phyloP scores from a whole-genome alignment of 2,113 vertebrate species.

The Eonycteris spelaea region DNA sequence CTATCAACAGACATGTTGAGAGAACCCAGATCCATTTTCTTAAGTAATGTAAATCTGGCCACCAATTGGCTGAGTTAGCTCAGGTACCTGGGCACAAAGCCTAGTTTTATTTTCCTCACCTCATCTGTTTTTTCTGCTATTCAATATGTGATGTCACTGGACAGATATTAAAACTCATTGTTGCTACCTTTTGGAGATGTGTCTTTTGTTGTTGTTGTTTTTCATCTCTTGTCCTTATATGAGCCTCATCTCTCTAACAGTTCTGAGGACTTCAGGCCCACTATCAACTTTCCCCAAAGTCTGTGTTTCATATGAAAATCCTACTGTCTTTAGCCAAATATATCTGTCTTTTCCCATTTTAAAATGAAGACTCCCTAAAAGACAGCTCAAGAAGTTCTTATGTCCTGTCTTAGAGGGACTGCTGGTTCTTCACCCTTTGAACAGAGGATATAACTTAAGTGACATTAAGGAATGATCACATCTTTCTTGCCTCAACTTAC shows the following conservation, averaged over 20 bases:
- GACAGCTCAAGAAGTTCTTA: not conserved
- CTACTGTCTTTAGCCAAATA: not conserved
- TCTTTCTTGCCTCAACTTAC: not conserved
- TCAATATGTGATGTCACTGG: not conserved
- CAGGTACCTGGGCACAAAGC: not conserved
- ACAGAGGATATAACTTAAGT: not conserved
- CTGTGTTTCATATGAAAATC: not conserved
- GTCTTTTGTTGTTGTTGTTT: not conserved
- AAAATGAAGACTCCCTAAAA: not conserved
- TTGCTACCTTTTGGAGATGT: not conserved
- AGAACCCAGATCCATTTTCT: not conserved
- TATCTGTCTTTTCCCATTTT: not conserved
- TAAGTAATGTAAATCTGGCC: not conserved
- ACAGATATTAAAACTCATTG: not conserved
- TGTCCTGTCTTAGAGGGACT: not conserved
- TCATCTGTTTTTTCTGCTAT: slow-evolving; percentile 11
- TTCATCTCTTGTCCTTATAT: not conserved
- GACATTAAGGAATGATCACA: not conserved
- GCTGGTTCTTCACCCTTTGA: not conserved
- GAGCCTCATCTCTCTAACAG: not conserved
- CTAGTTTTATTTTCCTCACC: not conserved
- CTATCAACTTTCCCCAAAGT: not conserved
- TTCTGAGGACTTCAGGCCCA: not conserved
- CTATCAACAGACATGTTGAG: not conserved
- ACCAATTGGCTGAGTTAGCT: slow-evolving; percentile 12